phyloP scores from a whole-genome alignment of 2,797 vertebrate genomes.

The Sibirionetta formosa region DNA sequence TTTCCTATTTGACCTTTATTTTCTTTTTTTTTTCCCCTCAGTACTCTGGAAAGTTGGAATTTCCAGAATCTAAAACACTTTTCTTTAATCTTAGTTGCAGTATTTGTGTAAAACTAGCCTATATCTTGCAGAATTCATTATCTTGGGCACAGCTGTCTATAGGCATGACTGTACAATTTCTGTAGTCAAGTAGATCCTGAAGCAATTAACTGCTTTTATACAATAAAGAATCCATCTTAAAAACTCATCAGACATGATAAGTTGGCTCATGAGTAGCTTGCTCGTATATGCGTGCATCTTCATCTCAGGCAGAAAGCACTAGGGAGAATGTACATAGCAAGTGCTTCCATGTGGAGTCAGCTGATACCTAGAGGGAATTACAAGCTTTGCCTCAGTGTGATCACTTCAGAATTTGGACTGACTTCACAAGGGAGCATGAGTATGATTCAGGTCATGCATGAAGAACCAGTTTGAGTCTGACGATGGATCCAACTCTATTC shows the following conservation, averaged over 20 bases:
- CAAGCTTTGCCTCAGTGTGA: not conserved
- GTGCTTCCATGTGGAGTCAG: not conserved
- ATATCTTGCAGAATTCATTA: not conserved
- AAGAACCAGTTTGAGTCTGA: not conserved
- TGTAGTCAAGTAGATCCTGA: not conserved
- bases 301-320: not conserved
- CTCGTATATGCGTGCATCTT: not conserved
- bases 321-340: not conserved
- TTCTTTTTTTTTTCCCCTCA: not conserved
- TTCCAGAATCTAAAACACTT: not conserved
- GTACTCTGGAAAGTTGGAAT: not conserved
- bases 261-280: not conserved
- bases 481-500: not conserved
- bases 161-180: not conserved
- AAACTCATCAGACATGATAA: not conserved
- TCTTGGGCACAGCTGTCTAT: not conserved
- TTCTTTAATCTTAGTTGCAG: not conserved
- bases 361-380: not conserved
- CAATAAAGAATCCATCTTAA: not conserved
- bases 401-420: not conserved
- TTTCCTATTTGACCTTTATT: not conserved
- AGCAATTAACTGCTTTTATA: not conserved
- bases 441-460: not conserved
- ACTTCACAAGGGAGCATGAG: not conserved
- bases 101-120: not conserved